phyloP scores from a whole-genome alignment of 2,113 vertebrate genomes.

The Azemiops feae region DNA sequence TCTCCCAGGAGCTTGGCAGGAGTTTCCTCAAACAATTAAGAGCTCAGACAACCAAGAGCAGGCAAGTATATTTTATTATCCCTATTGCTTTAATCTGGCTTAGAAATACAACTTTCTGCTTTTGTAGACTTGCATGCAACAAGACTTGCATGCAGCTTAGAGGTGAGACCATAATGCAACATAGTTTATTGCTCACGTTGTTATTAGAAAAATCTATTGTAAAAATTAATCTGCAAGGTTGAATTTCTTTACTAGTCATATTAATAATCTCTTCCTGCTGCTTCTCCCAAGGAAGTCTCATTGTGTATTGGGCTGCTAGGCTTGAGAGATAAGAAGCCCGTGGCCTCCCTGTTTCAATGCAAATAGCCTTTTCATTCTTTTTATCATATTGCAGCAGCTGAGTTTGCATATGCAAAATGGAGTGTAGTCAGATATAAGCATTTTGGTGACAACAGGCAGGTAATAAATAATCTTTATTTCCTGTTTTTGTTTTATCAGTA shows the following conservation, averaged over 20 bases:
- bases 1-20: background rate
- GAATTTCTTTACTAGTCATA: background rate
- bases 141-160: background rate
- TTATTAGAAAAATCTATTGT: background rate
- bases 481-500: background rate
- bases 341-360: background rate
- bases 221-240: background rate
- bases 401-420: background rate
- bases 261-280: background rate
- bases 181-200: background rate
- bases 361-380: background rate
- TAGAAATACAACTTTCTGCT: background rate
- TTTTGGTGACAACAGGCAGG: background rate
- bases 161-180: background rate
- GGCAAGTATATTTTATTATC: background rate
- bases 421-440: background rate
- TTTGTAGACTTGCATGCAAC: background rate
- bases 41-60: background rate
- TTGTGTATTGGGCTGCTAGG: background rate
- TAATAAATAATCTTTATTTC: background rate
- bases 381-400: background rate
- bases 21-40: background rate
- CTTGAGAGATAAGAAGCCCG: background rate
- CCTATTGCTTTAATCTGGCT: background rate
- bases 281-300: background rate